phyloP scores from a whole-genome alignment of 1,140 invertebrate genomes.

The Lepidurus apus region DNA sequence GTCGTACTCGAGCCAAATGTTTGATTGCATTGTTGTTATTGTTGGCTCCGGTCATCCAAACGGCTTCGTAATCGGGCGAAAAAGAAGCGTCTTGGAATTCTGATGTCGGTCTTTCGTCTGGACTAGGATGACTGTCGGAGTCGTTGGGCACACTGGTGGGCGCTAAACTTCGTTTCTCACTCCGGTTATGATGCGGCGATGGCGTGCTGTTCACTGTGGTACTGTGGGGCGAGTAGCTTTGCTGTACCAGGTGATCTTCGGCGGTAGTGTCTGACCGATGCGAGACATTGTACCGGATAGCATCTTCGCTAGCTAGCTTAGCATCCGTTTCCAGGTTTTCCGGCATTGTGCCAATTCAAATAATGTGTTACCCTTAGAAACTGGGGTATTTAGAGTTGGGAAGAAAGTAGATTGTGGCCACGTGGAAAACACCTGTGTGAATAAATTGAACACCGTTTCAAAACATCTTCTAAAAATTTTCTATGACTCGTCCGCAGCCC shows the following conservation, averaged over 20 bases:
- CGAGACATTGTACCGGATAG: not conserved
- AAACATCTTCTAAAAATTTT: not conserved
- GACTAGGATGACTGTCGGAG: not conserved
- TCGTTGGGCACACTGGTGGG: not conserved
- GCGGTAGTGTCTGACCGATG: not conserved
- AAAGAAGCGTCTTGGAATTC: not conserved
- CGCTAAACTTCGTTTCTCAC: not conserved
- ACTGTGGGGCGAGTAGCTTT: slow-evolving; percentile 3
- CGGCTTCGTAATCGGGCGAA: slow-evolving; percentile 16
- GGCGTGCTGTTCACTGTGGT: not conserved
- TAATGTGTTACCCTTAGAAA: not conserved
- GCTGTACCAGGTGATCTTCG: not conserved
- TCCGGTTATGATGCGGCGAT: not conserved
- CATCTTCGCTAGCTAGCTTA: not conserved
- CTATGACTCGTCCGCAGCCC: not conserved
- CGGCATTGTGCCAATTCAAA: not conserved
- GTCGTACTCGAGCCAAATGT: slow-evolving; percentile 4
- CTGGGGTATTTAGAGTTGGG: not conserved
- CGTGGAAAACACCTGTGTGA: slow-evolving; percentile 7
- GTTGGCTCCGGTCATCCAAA: not conserved
- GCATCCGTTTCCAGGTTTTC: not conserved
- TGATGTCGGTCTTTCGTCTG: not conserved
- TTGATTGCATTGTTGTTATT: slow-evolving; percentile 11
- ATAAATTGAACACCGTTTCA: not conserved
- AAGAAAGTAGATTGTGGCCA: not conserved